Base-by-base conservation (phyloP, 2,888 invertebrate genomes). In the Megalurothrips usitatus region DNA sequence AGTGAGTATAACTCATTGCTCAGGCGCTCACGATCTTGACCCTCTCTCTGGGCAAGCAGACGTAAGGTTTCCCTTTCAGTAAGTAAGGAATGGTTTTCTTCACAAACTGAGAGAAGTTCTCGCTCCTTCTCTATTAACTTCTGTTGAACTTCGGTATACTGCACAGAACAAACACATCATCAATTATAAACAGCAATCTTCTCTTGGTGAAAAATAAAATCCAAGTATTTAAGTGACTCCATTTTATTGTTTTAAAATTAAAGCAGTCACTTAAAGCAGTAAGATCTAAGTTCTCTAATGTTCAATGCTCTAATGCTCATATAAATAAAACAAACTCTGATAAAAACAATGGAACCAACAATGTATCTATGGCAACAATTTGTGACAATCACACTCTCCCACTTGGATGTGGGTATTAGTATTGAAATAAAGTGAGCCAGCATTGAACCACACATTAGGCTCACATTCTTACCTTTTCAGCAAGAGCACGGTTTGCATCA, bases 271-370 rank as follows among this genome's bases (percentile, higher is more conserved):
- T 10, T 12, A 58, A 0, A 58, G 58, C 58, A 43, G 34, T 4
- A 58, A 58, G 23, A 75, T 26, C 23, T 26, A 8, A 75, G 6
- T 11, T 23, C 26, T 75, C 23, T 12, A 26, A 23, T 75, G 58
- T n/a, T 26, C 68, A 75, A 75, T 75, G 58, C 58, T 26, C 68
- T 75, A 26, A 75, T 75, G 68, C 68, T 75, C 68, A 75, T 75
- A 8, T 26, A 75, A 10, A n/a, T 58, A 12, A 75, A 26, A 75
- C 3, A 75, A 75, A 75, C 23, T 8, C 2, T 26, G 23, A 75
- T 11, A 12, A 12, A 26, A 26, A 23, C 26, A 75, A 26, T 10
- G 26, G 68, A 75, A 12, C 23, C 12, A 12, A 8, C 12, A 26
- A 8, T 26, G 68, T 75, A 23, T 26, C 68, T 75, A 75, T 75